Base-by-base conservation (phyloP, 2,113 vertebrate genomes). In the Telmatochromis brachygnathus region DNA sequence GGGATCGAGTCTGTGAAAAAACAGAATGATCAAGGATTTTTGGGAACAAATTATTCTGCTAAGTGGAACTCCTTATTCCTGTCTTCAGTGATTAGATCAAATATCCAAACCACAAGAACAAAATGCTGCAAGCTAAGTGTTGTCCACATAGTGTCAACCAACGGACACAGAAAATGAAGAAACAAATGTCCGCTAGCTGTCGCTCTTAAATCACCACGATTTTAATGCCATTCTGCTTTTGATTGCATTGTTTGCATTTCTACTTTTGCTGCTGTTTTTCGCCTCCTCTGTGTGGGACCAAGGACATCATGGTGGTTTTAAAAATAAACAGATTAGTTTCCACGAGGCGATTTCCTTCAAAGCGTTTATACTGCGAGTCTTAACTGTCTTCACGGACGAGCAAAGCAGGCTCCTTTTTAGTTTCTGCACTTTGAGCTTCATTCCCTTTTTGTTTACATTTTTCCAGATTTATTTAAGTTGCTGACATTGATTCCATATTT, bases 391-490 rank as follows among this genome's bases (percentile, higher is more conserved):
- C 54, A 19, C 3, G 39, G 83, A 86, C 58, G 3, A 87, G 19
- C 56, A 58, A 47, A 82, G 80, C 11, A 9, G 84, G 33, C 47
- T 81, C 79, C 87, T 68, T 65, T n/a, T 68, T 53, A 47, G 14
- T 88, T 51, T 84, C 33, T 0, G 10, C 73, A 77, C 10, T 58
- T 28, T 68, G 17, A 84, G 75, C 87, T 89, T 70, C 42, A 82
- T 92, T 92, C 60, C 79, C 73, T 86, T 87, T 87, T 87, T 94
- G 93, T 92, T 93, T 92, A 92, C 89, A 90, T 87, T 88, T 82
- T 80, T 68, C 55, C 15, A 55, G 10, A 65, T 60, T 47, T 85
- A 87, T 89, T 92, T 53, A 91, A 90, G 54, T 88, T 88, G 30
- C 84, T 85, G 53, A 55, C 39, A 23, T 88, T 82, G 14, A 84